Percentiles rank a stretch among this genome's conserved stretches.
These are phyloP conservation scores for Oscheius sp. DNA, from an alignment of 1,140 invertebrate species.

Conservation along the genomic window DNA sequence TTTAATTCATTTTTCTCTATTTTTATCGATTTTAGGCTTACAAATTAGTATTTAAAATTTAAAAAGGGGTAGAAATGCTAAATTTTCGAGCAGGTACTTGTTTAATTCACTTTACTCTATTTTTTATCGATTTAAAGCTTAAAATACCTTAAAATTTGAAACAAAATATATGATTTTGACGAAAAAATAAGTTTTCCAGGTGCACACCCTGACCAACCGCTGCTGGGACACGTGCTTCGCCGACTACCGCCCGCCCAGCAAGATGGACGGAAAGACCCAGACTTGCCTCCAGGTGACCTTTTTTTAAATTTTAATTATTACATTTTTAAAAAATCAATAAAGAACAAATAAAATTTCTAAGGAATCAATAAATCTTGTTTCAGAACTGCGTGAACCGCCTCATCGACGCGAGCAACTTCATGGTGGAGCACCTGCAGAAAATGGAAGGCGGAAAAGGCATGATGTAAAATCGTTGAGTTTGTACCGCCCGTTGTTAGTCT, in stretches of 20 bases:
- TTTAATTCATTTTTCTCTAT: background rate
- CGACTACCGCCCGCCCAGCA: slow-evolving; percentile 52
- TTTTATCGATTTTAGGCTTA: background rate
- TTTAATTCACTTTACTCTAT: background rate
- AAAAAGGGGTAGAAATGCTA: background rate
- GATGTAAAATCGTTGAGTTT: too few species aligned
- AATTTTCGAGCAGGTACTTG: background rate
- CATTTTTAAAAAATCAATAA: background rate
- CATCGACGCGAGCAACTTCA: slow-evolving; percentile 58
- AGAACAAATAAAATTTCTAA: background rate
- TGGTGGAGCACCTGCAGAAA: slow-evolving; percentile 59
- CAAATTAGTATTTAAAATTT: background rate
- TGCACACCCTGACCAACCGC: slow-evolving; percentile 48
- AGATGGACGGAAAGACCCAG: slow-evolving; percentile 45
- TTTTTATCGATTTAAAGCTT: background rate
- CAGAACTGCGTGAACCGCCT: slow-evolving; percentile 61
- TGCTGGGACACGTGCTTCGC: slow-evolving; percentile 58
- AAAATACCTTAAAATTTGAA: background rate
- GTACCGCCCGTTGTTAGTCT: too few species aligned
- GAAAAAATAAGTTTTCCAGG: slow-evolving; percentile 27
- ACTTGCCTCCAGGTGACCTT: slow-evolving; percentile 34
- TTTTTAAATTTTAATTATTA: background rate
- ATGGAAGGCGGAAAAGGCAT: slow-evolving; percentile 31
- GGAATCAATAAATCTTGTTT: slow-evolving; percentile 37
- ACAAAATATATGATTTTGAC: background rate